Base-by-base conservation (phyloP, 2,888 invertebrate genomes). In the Cheilosia scutellata region DNA sequence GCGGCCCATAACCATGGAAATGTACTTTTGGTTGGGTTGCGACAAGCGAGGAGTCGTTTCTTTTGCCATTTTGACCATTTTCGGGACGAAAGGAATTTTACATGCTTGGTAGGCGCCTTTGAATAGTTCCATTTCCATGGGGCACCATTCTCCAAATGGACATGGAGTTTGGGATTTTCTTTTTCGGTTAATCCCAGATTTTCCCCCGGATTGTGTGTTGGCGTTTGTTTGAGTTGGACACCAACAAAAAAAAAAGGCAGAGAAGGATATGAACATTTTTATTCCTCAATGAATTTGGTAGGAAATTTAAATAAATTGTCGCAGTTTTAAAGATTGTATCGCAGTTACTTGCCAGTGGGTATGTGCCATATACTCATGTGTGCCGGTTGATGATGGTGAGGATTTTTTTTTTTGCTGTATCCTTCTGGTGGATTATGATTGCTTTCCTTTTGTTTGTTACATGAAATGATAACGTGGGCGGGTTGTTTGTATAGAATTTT, bases 311-410 rank as follows among this genome's bases (percentile, higher is more conserved):
- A 82, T 86, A 86, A 76, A 86, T 86, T 76, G 86, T 29, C 16
- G 86, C 68, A 76, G 72, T 82, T 86, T 76, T 77, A 68, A 82
- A 86, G 86, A 86, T 86, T 74, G 68, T 66, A 86, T 86, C 86
- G 47, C 20, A 20, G 4, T 49, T 11, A n/a, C n/a, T 47, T 47
- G 20, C 51, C 51, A 51, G 29, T 29, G 51, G 66, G 31, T 29
- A 29, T 58, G 16, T 47, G 66, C 9, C 74, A 57, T 57, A 47
- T 47, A 37, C 16, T 55, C 4, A 16, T 31, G 16, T 27, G 37
- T 47, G 11, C 27, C 20, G n/a, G 11, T 13, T 47, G 11, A 20
- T 20, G n/a, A 13, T 25, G 25, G 16, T 40, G 44, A 11, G 31
- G 53, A 53, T 72, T 9, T 65, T 33, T 65, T 33, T 65, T 71